A percentile compares a stretch with the other conserved stretches of the same genome.
phyloP scores from a whole-genome alignment of 2,113 vertebrate genomes.

The Pomatorhinus ruficollis region DNA sequence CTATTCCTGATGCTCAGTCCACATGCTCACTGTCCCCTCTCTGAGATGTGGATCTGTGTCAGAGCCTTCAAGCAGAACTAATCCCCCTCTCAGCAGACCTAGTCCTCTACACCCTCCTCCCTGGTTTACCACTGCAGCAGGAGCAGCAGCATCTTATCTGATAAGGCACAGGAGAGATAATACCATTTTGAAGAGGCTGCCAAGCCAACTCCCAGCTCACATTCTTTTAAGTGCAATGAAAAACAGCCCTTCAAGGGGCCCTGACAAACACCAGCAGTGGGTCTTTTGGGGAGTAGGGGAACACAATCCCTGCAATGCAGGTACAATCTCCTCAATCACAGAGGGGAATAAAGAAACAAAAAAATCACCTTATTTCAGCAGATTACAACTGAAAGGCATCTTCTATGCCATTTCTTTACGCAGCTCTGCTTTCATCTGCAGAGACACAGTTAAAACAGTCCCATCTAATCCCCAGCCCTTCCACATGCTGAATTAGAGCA shows the following conservation, averaged over 20 bases:
- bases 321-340: neutral
- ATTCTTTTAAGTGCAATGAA: neutral
- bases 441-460: neutral
- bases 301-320: neutral
- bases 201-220: neutral
- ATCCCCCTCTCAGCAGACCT: neutral
- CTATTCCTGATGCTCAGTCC: neutral
- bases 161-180: neutral
- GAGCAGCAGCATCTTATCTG: neutral
- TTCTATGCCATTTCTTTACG: neutral
- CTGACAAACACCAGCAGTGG: neutral
- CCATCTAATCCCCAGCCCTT: neutral
- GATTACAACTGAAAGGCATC: neutral
- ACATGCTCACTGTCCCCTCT: neutral
- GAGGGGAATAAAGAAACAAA: neutral
- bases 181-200: neutral
- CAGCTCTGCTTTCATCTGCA: neutral
- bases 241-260: neutral
- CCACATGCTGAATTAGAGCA: neutral
- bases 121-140: neutral
- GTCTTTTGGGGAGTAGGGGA: neutral
- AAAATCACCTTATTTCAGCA: neutral
- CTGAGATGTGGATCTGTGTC: neutral
- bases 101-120: neutral
- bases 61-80: conserved; percentile 17